Conservation (phyloP, 2,888 invertebrate species). For the Tipula unca region DNA sequence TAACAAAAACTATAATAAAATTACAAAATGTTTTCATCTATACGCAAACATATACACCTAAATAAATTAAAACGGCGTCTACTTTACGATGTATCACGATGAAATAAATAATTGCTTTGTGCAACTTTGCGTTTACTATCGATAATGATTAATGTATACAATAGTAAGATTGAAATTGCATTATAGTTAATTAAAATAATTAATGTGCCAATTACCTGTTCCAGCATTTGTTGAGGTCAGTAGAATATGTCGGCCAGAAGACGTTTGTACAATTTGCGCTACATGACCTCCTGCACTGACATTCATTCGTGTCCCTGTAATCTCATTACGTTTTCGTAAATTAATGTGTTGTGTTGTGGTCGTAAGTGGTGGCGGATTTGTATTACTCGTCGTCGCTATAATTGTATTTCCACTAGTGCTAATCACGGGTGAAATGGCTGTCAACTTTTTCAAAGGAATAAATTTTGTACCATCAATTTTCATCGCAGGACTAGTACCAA, state of each 20-base stretch:
- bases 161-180: constrained; percentile 9
- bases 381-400: not conserved
- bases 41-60: not conserved
- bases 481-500: constrained; percentile 45
- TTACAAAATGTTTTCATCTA: not conserved
- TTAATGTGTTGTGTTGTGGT: constrained; percentile 34
- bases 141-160: not conserved
- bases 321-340: constrained; percentile 38
- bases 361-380: constrained; percentile 30
- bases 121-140: not conserved
- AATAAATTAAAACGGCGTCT: not conserved
- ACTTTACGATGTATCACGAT: not conserved
- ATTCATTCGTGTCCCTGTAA: constrained; percentile 28
- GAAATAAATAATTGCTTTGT: not conserved
- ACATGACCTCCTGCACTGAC: constrained; percentile 29
- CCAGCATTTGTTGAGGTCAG: constrained; percentile 45
- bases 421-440: not conserved
- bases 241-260: constrained; percentile 59
- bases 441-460: constrained; percentile 20
- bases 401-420: not conserved
- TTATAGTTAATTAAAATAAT: not conserved
- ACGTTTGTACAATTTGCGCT: constrained; percentile 63
- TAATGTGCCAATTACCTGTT: constrained; percentile 25
- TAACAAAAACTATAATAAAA: not conserved
- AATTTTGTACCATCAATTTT: constrained; percentile 33